phyloP scores from a whole-genome alignment of 2,888 invertebrate genomes.

The Mechanitis mazaeus region DNA sequence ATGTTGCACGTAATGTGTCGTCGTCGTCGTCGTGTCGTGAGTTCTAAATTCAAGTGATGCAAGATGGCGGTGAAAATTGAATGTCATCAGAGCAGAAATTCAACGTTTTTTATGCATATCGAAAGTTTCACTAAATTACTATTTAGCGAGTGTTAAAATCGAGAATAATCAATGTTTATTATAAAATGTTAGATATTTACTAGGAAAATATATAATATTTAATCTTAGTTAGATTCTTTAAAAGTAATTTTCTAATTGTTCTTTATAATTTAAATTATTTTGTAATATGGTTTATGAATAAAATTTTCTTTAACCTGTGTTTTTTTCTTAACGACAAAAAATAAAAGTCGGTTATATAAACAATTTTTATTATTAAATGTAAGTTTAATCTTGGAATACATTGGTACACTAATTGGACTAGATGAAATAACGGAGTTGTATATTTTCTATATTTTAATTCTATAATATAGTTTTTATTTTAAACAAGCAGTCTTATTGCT shows the following conservation, averaged over 20 bases:
- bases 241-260: not conserved
- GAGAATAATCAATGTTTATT: no score
- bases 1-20: constrained; percentile 45
- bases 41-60: constrained; percentile 47
- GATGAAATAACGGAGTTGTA: constrained; percentile 4
- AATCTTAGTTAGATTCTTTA: not conserved
- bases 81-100: not conserved
- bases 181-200: not conserved
- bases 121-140: not conserved
- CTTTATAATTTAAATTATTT: constrained; percentile 4
- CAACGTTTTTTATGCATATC: not conserved
- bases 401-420: constrained; percentile 13
- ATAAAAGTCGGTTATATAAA: constrained; percentile 11
- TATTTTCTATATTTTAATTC: not conserved
- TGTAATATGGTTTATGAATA: not conserved
- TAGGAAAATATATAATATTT: not conserved
- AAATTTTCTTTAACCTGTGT: constrained; percentile 8
- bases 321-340: not conserved
- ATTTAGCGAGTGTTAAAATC: no score
- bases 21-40: constrained; percentile 38
- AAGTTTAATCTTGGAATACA: constrained; percentile 6
- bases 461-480: not conserved
- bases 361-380: constrained; percentile 12
- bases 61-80: constrained; percentile 25
- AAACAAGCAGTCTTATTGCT: constrained; percentile 16